Conservation (phyloP, 2,888 invertebrate genomes). For the Ectemnius lituratus region DNA sequence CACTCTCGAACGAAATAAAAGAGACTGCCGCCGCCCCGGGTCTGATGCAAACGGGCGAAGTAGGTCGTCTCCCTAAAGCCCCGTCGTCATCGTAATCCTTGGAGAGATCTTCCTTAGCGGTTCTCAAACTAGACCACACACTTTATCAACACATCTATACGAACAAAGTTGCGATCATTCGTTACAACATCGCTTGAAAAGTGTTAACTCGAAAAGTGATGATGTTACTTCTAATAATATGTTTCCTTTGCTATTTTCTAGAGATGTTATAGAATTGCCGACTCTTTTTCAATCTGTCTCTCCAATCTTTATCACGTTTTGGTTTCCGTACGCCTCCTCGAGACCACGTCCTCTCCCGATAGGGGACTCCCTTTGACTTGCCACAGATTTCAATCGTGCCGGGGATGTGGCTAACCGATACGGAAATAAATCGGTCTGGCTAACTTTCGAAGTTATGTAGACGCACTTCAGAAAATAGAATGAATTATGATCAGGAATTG, state of each 20-base stretch:
- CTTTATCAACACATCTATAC: too few species aligned
- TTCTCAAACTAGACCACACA: conserved; percentile 41
- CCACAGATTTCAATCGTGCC: conserved; percentile 41
- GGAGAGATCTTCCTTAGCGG: conserved; percentile 41
- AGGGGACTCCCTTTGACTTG: conserved; percentile 29
- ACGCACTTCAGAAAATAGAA: conserved; percentile 10
- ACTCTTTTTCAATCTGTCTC: too few species aligned
- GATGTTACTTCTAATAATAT: too few species aligned
- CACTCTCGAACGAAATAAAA: conserved; percentile 45
- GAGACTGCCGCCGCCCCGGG: conserved; percentile 43
- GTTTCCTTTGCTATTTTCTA: too few species aligned
- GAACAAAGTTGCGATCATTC: too few species aligned
- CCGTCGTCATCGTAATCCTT: conserved; percentile 51
- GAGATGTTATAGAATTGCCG: too few species aligned
- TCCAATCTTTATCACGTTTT: conserved; percentile 18
- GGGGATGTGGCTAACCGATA: conserved; percentile 68
- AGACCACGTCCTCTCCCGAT: conserved; percentile 63
- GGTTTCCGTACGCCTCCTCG: conserved; percentile 43
- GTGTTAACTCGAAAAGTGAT: too few species aligned
- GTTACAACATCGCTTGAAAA: too few species aligned
- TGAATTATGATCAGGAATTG: too few species aligned
- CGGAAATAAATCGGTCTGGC: conserved; percentile 55
- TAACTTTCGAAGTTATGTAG: conserved; percentile 19
- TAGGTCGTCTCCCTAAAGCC: conserved; percentile 56
- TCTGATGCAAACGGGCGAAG: conserved; percentile 55